Base-by-base conservation (phyloP, 2,797 vertebrate species). In the Chloroceryle amazona region DNA sequence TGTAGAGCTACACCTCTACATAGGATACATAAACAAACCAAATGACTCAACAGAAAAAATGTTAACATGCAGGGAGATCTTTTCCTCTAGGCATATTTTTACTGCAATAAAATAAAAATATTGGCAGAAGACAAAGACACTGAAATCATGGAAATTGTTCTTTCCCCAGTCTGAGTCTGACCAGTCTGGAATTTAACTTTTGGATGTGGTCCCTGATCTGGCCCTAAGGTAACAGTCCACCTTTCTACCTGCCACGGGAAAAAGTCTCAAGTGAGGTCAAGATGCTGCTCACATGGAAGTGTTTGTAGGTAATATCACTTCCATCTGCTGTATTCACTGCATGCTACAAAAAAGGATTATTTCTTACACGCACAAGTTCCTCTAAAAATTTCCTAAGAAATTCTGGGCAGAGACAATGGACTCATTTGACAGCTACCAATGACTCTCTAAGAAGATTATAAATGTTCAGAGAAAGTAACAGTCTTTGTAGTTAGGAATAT, bases 31-130 rank as follows among this genome's bases (percentile, higher is more conserved):
- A 93, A 95, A 95, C 86, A 89, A 92, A 86, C 47, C 81, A 89
- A 95, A 89, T 93, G 96, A 95, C 74, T 95, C 84, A 82, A 94
- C 71, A 74, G 74, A 89, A 82, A 81, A 62, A 42, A 86, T 90
- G 71, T 92, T 87, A 35, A 35, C 49, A 22, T 74, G 61, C 84
- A 71, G 68, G 26, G 71, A 86, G 72, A 83, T 54, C 67, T 89
- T 76, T 78, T 82, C 86, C 91, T 94, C n/a, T 35, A 57, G 81
- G 49, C 61, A 25, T 93, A 86, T 92, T 96, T 95, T 83, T 94
- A 87, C 81, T 31, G 33, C 15, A 42, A 82, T 75, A 93, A 93
- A 92, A 95, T 63, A 71, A 74, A 93, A 94, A 60, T 80, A 81
- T 42, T 84, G 71, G 60, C 65, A 80, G 73, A 86, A 78, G 74